Conservation (phyloP, 1,140 invertebrate genomes). For the Drosophila saltans region DNA sequence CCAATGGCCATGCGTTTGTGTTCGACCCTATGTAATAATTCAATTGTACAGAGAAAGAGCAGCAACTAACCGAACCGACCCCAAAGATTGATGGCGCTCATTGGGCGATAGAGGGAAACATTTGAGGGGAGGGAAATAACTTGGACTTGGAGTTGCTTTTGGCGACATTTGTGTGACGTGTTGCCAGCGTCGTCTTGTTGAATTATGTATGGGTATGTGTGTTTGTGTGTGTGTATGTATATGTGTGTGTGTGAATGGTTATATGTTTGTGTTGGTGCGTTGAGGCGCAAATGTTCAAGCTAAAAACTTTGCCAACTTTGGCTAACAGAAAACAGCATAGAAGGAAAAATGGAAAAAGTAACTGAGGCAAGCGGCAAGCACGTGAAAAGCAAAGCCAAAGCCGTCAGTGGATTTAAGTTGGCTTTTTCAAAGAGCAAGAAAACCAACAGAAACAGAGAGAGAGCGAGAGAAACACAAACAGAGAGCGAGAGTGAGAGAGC, state of each 20-base stretch:
- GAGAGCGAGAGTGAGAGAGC: neutral
- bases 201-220: conserved; percentile 64
- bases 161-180: conserved; percentile 80
- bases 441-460: conserved; percentile 6
- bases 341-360: conserved; percentile 19
- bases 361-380: conserved; percentile 32
- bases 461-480: neutral
- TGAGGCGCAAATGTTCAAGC: conserved; percentile 76
- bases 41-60: conserved; percentile 62
- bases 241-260: conserved; percentile 5
- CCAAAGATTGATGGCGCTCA: conserved; percentile 81
- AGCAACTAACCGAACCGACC: conserved; percentile 5
- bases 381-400: conserved; percentile 66
- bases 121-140: neutral
- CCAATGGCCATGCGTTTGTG: conserved; percentile 62
- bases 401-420: conserved; percentile 76
- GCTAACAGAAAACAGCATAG: conserved; percentile 23
- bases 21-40: conserved; percentile 80
- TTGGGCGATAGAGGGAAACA: conserved; percentile 29
- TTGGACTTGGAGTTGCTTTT: conserved; percentile 55
- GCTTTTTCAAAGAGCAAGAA: conserved; percentile 43
- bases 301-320: conserved; percentile 74
- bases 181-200: conserved; percentile 66
- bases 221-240: conserved; percentile 31
- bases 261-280: conserved; percentile 32